Evolutionary conservation across 2,113 vertebrate genomes (phyloP).

Genomic region (Platycercus adscitus): DNA sequence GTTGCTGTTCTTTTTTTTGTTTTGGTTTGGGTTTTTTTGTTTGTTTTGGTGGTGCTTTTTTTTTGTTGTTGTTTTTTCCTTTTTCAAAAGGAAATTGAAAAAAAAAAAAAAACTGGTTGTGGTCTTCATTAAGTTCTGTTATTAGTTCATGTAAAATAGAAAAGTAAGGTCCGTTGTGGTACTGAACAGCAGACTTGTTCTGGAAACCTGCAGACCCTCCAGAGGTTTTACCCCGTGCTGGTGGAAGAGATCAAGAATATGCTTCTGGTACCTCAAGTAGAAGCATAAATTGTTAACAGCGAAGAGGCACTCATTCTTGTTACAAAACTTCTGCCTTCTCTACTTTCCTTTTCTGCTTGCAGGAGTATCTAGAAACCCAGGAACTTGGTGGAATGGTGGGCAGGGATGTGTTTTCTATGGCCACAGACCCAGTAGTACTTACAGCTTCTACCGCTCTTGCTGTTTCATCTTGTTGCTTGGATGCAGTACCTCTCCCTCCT

Average conservation of each 20-base stretch:
- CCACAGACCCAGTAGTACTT: fast-evolving
- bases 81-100: too few species aligned
- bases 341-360: fast-evolving
- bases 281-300: not conserved
- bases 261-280: not conserved
- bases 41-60: too few species aligned
- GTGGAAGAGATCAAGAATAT: not conserved
- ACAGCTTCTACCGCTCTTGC: not conserved
- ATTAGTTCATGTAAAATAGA: not conserved
- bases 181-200: not conserved
- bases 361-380: not conserved
- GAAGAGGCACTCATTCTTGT: not conserved
- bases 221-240: not conserved
- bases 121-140: not conserved
- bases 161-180: not conserved
- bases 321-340: not conserved
- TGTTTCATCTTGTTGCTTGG: not conserved
- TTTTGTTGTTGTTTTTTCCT: too few species aligned
- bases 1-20: too few species aligned
- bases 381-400: not conserved
- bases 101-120: too few species aligned
- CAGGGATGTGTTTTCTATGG: not conserved
- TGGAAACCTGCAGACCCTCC: not conserved
- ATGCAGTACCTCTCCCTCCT: not conserved
- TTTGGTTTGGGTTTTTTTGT: not conserved